Base-by-base conservation (phyloP, 2,888 invertebrate species). In the Cinara cedri region DNA sequence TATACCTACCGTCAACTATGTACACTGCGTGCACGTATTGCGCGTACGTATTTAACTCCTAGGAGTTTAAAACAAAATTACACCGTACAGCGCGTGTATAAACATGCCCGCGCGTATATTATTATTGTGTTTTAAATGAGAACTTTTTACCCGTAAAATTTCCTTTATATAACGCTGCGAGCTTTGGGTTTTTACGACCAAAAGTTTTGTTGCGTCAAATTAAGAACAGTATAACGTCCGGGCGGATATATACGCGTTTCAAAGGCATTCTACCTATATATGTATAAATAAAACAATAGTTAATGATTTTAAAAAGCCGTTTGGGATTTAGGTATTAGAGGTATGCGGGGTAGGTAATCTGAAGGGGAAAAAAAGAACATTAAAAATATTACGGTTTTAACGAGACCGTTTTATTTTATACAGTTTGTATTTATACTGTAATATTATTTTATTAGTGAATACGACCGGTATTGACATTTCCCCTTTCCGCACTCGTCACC, bases 161-260 rank as follows among this genome's bases (percentile, higher is more conserved):
- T 71, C 70, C 13, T 19, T 55, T 34, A 34, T 4, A 34, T 34
- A 34, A 3, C 34, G 34, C 34, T 21, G 11, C 44, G 44, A 55
- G 57, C 57, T 71, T 71, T 13, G 4, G 24, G 57, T 44, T 71
- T 72, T 57, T 72, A 57, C 44, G 44, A 57, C 57, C 44, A 44
- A 57, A 34, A 72, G 72, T 72, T 72, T 57, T 44, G 46, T 57
- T 54, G n/a, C 46, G 16, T 24, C 11, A 46, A 72, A 46, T 57
- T 24, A 57, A 57, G 72, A 72, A 55, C 44, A 4, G 68, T 10
- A 8, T 60, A 60, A 14, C 19, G 49, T 34, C 34, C 51, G 9
- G 54, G 4, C 19, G 0, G 11, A 34, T 34, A 34, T 34, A 34
- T 34, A 34, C 6, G 34, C n/a, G 16, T 24, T 34, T 34, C 1